Base-by-base conservation (phyloP, 2,888 invertebrate genomes). In the Ormyrus rosae region DNA sequence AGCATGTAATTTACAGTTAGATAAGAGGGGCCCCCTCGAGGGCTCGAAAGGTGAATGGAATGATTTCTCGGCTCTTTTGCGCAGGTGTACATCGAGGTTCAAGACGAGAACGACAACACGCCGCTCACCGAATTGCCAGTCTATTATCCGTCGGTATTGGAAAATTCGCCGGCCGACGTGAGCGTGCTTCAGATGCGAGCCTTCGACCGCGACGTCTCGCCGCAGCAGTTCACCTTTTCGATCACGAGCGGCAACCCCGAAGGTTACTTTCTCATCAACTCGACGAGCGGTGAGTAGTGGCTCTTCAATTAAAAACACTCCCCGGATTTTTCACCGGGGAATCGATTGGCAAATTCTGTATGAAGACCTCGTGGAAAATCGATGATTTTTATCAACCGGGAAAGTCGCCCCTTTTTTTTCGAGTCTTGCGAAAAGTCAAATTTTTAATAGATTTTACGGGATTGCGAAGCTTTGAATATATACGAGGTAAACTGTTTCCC, bases 61-160 rank as follows among this genome's bases (percentile, higher is more conserved):
- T 34, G 34, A 34, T 34, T 34, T 34, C 34, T 34, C 34, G 34
- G 34, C 34, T 34, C 34, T 34, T 34, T 34, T 13, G 13, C 34
- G 64, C 90, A 95, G 95, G 94, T 97, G 65, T 96, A 95, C 89
- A 93, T 97, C 70, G 94, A 96, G 89, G 96, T 99, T 83, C 92
- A 94, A 85, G 98, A 99, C 92, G 96, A 96, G 88, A 99, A 99
- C 92, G 99, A 99, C 92, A 97, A 98, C 93, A 95, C 95, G 63
- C 99, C 99, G 74, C 93, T 98, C 91, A 97, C 98, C 82, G 94
- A 94, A 86, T 94, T 94, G 86, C 96, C 99, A 11, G 95, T 96
- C 81, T 99, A 98, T 92, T 94, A 95, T 89, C 96, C 96, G 4
- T 93, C 93, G 51, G 94, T 99, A 82, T 90, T 93, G 53, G 98